Percentiles rank a stretch among this genome's conserved stretches.
phyloP scores from a whole-genome alignment of 2,888 invertebrate species.

The Drosophila sordidapex region DNA sequence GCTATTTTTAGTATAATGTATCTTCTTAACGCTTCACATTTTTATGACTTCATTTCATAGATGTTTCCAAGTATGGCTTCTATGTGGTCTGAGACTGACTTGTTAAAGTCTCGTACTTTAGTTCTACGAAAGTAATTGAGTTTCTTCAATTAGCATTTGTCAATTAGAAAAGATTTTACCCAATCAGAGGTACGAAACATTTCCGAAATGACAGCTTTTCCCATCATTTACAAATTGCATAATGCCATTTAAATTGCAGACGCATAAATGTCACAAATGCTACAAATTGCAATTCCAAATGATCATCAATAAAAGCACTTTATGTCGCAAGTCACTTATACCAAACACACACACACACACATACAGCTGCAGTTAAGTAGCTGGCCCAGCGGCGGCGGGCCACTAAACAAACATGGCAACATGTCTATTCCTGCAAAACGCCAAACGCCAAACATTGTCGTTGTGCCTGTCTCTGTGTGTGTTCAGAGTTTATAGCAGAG shows the following conservation, averaged over 20 bases:
- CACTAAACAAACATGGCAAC: conserved; percentile 76
- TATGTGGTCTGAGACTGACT: conserved; percentile 8
- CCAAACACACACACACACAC: conserved; percentile 16
- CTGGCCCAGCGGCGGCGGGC: conserved; percentile 49
- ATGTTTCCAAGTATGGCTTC: conserved; percentile 42
- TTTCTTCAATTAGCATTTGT: conserved; percentile 20
- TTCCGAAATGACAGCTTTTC: conserved; percentile 24
- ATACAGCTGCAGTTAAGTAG: conserved; percentile 60
- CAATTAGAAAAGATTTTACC: conserved; percentile 39
- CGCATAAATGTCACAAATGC: conserved; percentile 80
- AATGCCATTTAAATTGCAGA: conserved; percentile 71
- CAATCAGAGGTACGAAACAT: conserved; percentile 20
- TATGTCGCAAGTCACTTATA: conserved; percentile 76
- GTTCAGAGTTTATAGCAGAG: conserved; percentile 6
- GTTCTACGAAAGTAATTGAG: neutral
- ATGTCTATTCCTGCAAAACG: conserved; percentile 69
- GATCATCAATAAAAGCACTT: conserved; percentile 80
- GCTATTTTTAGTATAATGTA: conserved; percentile 7
- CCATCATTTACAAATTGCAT: conserved; percentile 63
- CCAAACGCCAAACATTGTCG: conserved; percentile 39
- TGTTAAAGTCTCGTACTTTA: neutral
- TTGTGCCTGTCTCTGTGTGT: conserved; percentile 7
- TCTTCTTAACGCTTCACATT: conserved; percentile 40
- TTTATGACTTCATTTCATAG: conserved; percentile 44
- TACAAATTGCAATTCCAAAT: conserved; percentile 79